Evolutionary conservation across 2,797 vertebrate species (phyloP), one percentile per base, ranked within the genome.

Genomic region (Rhinogobio ventralis): DNA sequence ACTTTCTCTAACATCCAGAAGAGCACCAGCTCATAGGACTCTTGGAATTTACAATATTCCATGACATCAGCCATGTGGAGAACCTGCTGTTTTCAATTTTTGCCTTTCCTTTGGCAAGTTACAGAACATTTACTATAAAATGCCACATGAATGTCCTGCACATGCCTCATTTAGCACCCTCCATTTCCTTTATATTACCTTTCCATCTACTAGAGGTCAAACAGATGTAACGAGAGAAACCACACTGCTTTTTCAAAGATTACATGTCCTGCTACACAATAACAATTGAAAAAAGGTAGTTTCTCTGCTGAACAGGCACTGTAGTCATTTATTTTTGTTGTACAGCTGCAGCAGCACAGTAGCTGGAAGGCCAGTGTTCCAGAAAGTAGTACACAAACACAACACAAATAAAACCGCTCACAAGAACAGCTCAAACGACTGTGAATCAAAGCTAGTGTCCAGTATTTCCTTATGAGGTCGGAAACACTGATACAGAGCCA

Each of bases 181-280:
- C 66, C 68, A 2, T 28, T 45, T 84, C 88, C 87, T 78, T 92
- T 93, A 90, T 93, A 92, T 94, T 85, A 81, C 84, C 94, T 92
- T 94, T 91, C 93, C 89, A 87, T 75, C 86, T 85, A 90, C 17
- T 74, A 92, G 90, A 91, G 87, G 85, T 91, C 92, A 87, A 90
- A 90, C 67, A 80, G 53, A 86, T 81, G 79, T 81, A 86, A 87
- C 83, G 86, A 84, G 93, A 89, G 91, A 91, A n/a, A 86, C 88
- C 81, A 84, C 49, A 78, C 49, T 89, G 76, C 83, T 74, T 71
- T 80, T 55, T 42, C 81, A 87, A 79, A 49, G 90, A 95, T 93
- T 88, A 93, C 92, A 88, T 91, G 75, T 39, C 28, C 55, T 51
- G 39, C 42, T 69, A 17, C 9, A 55, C 86, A 90, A 77, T 53